Evolutionary conservation across 2,113 vertebrate genomes (phyloP).

Genomic region (Periophthalmus modestus): DNA sequence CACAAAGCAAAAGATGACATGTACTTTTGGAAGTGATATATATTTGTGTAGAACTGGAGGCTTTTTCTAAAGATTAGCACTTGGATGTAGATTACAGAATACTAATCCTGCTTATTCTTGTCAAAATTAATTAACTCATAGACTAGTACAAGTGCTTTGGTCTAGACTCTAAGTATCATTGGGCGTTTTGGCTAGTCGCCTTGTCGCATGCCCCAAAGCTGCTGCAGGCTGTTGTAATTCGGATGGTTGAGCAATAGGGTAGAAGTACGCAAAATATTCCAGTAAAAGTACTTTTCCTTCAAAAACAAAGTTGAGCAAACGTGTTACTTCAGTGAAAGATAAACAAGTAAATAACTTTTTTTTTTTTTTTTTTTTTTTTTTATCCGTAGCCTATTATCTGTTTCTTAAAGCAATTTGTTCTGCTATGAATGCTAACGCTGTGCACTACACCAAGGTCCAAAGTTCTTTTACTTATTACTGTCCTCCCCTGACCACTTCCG

Average conservation of each 20-base stretch:
- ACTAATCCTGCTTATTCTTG: conserved; percentile 1
- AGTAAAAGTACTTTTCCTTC: neutral
- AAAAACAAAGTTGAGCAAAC: neutral
- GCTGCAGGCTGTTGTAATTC: neutral
- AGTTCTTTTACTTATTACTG: neutral
- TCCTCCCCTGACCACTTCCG: neutral
- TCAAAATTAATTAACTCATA: conserved; percentile 1
- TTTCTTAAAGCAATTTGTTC: too few relatives aligned
- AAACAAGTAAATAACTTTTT: too few relatives aligned
- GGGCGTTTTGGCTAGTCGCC: neutral
- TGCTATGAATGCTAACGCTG: neutral
- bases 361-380: neutral
- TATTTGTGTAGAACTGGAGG: neutral
- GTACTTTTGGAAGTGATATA: neutral
- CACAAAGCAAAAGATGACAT: neutral
- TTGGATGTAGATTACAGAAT: neutral
- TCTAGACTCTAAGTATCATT: neutral
- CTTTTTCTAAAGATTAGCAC: neutral
- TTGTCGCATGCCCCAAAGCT: neutral
- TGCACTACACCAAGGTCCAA: neutral
- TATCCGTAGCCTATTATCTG: neutral
- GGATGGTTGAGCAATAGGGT: neutral
- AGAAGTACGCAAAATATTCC: neutral
- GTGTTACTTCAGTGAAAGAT: neutral
- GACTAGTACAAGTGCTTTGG: neutral